phyloP scores from a whole-genome alignment of 2,888 invertebrate species.

The Octonoba sinensis region DNA sequence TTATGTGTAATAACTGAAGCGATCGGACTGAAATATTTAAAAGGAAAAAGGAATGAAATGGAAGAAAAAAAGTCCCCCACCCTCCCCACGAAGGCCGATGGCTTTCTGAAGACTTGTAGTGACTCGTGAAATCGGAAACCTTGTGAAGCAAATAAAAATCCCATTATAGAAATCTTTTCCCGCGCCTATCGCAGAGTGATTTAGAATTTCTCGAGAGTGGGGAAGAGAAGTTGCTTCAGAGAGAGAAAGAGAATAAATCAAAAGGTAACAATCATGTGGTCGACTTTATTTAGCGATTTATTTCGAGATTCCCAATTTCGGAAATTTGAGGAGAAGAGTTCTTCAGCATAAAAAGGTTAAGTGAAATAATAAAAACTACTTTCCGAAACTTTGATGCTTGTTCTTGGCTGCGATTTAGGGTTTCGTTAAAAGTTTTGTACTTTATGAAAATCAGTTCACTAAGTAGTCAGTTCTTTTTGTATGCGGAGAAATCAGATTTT shows the following conservation, averaged over 20 bases:
- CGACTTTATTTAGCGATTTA: slow-evolving; percentile 6
- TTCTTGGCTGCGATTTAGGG: no score
- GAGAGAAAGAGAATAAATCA: neutral
- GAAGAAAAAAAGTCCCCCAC: neutral
- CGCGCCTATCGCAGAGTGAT: slow-evolving; percentile 1
- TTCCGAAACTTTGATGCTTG: neutral
- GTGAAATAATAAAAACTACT: slow-evolving; percentile 1
- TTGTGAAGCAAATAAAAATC: slow-evolving; percentile 44
- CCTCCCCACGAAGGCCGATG: slow-evolving; percentile 1
- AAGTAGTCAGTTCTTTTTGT: no score
- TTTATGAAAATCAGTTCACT: no score
- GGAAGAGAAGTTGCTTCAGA: neutral
- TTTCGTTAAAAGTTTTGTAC: no score
- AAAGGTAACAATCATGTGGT: slow-evolving; percentile 9
- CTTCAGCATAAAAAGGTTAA: neutral
- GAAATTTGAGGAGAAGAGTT: neutral
- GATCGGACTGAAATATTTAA: slow-evolving; percentile 50
- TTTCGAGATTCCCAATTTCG: neutral
- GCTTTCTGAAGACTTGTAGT: slow-evolving; percentile 1
- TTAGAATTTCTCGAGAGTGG: slow-evolving; percentile 1
- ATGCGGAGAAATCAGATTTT: no score
- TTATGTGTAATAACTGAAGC: slow-evolving; percentile 50
- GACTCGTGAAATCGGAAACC: slow-evolving; percentile 9
- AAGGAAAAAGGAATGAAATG: slow-evolving; percentile 14
- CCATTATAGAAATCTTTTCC: slow-evolving; percentile 9